Evolutionary conservation across 2,113 vertebrate species (phyloP).

Genomic region (Mastomys coucha): DNA sequence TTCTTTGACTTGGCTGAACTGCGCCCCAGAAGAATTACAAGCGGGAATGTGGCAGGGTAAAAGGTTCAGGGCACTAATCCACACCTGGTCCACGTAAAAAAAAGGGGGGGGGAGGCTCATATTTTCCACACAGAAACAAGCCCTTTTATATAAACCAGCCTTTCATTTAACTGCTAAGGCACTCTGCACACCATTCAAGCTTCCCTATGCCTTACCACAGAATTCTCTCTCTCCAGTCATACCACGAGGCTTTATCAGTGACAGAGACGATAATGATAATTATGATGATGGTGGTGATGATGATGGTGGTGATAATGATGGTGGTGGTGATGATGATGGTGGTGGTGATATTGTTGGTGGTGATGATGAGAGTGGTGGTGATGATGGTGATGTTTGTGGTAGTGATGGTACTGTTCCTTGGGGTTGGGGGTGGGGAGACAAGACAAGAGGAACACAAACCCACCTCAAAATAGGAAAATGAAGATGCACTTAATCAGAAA

Average conservation of each 20-base stretch:
- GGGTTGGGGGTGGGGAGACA: too few species aligned
- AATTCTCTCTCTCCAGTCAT: not conserved
- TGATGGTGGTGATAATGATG: not conserved
- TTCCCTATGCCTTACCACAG: conserved; percentile 55
- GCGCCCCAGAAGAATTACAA: conserved; percentile 86
- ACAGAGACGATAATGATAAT: not conserved
- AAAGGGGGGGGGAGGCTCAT: conserved; percentile 64
- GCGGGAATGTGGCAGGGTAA: conserved; percentile 80
- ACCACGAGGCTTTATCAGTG: not conserved
- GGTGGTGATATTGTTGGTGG: not conserved
- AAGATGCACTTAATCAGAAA: not conserved
- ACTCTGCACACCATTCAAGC: conserved; percentile 63
- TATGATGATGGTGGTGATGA: accelerated
- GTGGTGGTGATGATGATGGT: not conserved
- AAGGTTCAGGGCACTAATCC: conserved; percentile 86
- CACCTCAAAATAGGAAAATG: not conserved
- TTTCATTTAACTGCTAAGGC: conserved; percentile 79
- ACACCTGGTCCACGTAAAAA: conserved; percentile 86
- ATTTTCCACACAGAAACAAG: conserved; percentile 88
- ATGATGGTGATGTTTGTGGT: not conserved
- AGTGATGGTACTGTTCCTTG: too few species aligned
- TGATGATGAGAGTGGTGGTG: not conserved
- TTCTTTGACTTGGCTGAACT: conserved; percentile 85
- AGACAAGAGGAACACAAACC: not conserved
- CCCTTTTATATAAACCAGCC: conserved; percentile 85